A percentile compares a stretch with the other conserved stretches of the same genome.
These are phyloP conservation scores for Macrosoma leucophasiata DNA, from an alignment of 2,888 invertebrate genomes.

Conservation along the genomic window DNA sequence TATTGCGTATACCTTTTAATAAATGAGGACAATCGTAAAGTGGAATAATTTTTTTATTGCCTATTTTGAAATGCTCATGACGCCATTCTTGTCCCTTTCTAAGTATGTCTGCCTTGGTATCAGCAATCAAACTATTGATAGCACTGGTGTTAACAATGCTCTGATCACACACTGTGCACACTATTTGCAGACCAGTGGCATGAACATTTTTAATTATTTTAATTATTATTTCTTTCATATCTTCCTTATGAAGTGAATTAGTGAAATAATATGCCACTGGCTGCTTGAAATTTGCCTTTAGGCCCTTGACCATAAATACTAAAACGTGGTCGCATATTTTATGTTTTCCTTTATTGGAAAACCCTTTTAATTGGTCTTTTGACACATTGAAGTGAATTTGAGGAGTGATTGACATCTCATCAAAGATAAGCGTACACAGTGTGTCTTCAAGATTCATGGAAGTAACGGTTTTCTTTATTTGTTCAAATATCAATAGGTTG, in stretches of 20 bases:
- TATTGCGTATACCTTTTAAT: constrained; percentile 29
- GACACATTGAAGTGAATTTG: constrained; percentile 14
- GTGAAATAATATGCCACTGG: constrained; percentile 31
- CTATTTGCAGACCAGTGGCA: constrained; percentile 17
- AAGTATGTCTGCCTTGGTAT: constrained; percentile 19
- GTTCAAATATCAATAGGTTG: constrained; percentile 20
- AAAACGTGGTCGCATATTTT: constrained; percentile 24
- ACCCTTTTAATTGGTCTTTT: constrained; percentile 20
- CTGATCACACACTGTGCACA: constrained; percentile 29
- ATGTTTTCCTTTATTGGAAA: constrained; percentile 11
- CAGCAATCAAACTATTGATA: constrained; percentile 23
- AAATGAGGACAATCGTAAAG: constrained; percentile 29
- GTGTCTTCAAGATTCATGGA: constrained; percentile 10
- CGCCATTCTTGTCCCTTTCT: constrained; percentile 18
- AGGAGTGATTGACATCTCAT: constrained; percentile 24
- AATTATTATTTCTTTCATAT: constrained; percentile 20
- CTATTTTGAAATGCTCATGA: constrained; percentile 19
- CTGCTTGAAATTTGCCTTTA: constrained; percentile 26
- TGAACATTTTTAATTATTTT: constrained; percentile 21
- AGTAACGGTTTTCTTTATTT: constrained; percentile 17
- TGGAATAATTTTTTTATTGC: constrained; percentile 21
- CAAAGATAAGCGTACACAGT: constrained; percentile 22
- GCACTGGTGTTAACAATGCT: constrained; percentile 27
- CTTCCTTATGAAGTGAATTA: no score
- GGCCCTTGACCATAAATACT: constrained; percentile 29